These are phyloP conservation scores for Orthosia gracilis DNA, from an alignment of 2,888 invertebrate species.

Conservation along the genomic window DNA sequence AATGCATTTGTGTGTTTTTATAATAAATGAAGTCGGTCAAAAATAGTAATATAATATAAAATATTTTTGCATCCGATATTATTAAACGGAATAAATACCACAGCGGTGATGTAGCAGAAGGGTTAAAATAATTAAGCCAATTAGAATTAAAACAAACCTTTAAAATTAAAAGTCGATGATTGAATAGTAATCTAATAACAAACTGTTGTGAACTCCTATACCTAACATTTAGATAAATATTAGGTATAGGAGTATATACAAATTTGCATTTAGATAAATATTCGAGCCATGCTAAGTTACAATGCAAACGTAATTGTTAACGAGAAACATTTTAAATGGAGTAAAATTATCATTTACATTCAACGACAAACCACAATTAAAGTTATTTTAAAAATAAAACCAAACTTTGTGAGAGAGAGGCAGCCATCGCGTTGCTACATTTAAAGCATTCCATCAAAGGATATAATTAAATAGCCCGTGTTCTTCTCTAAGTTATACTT, in stretches of 20 bases:
- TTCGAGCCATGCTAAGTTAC: conserved; percentile 1
- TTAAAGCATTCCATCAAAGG: conserved; percentile 78
- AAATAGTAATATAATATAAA: neutral
- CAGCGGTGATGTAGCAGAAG: neutral
- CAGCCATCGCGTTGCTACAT: conserved; percentile 70
- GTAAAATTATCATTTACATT: conserved; percentile 43
- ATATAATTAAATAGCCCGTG: conserved; percentile 78
- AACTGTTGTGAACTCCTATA: neutral
- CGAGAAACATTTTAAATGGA: conserved; percentile 35
- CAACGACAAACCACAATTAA: conserved; percentile 65
- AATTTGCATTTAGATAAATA: conserved; percentile 28
- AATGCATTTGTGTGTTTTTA: neutral
- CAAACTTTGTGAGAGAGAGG: conserved; percentile 66
- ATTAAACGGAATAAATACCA: neutral
- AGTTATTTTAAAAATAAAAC: conserved; percentile 69
- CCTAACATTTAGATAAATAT: neutral
- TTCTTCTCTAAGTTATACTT: conserved; percentile 78
- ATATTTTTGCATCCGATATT: neutral
- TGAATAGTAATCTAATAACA: neutral
- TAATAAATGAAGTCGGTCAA: neutral
- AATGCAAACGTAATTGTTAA: conserved; percentile 16
- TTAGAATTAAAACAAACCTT: neutral
- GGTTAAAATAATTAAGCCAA: conserved; percentile 8
- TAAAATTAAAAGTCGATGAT: neutral
- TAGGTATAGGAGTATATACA: too few relatives aligned